Conservation (phyloP, 2,113 vertebrate genomes). For the Ceyx cyanopectus region DNA sequence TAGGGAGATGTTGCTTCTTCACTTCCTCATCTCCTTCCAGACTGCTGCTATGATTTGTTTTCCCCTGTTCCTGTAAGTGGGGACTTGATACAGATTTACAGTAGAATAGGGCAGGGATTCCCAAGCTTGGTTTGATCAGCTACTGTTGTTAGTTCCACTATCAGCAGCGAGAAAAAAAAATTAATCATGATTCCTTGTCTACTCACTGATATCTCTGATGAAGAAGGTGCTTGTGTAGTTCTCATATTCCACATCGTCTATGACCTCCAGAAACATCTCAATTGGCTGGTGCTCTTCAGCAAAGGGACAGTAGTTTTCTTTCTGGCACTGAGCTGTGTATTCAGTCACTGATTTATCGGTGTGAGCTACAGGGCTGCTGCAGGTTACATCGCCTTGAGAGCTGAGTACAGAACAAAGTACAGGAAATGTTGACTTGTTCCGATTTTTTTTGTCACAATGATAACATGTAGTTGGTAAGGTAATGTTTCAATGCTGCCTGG, state of each 20-base stretch:
- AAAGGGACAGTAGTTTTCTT: constrained; percentile 60
- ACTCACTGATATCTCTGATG: constrained; percentile 81
- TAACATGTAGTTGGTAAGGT: background rate
- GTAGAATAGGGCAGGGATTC: constrained; percentile 26
- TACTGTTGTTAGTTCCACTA: background rate
- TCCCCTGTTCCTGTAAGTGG: constrained; percentile 28
- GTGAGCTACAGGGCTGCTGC: constrained; percentile 33
- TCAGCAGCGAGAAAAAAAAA: background rate
- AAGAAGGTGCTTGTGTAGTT: constrained; percentile 78
- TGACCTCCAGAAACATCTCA: constrained; percentile 57
- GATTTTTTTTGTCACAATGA: background rate
- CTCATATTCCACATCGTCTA: constrained; percentile 72
- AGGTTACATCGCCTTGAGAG: constrained; percentile 48
- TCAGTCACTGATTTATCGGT: background rate
- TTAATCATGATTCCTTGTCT: background rate
- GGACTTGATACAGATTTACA: background rate
- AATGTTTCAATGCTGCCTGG: background rate
- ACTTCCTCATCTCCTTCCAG: constrained; percentile 21
- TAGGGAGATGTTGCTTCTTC: background rate
- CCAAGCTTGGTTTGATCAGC: background rate
- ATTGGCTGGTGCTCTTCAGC: constrained; percentile 74
- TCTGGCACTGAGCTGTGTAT: constrained; percentile 59
- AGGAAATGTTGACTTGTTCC: background rate
- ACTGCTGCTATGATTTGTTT: background rate
- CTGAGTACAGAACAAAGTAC: background rate